Evolutionary conservation across 1,140 invertebrate species (phyloP).

Genomic region (Drosophila busckii): DNA sequence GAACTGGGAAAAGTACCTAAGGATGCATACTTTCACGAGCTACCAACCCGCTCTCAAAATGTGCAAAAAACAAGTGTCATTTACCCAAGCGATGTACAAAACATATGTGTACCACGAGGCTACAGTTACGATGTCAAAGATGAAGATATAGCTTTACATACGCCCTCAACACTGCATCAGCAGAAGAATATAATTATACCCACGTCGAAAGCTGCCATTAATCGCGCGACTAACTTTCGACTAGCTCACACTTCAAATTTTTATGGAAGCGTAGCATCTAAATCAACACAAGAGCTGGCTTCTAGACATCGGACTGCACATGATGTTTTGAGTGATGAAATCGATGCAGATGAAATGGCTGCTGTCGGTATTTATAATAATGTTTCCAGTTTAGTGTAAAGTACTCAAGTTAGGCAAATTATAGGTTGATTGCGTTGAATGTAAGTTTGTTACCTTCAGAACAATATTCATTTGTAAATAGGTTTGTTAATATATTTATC

Average conservation of each 20-base stretch:
- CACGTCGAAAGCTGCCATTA: no score
- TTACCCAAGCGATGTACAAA: slow-evolving; percentile 32
- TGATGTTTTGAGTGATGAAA: slow-evolving; percentile 32
- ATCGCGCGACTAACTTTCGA: no score
- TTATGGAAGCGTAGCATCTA: no score
- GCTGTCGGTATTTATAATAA: slow-evolving; percentile 54
- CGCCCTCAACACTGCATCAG: no score
- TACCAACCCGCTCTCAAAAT: slow-evolving; percentile 78
- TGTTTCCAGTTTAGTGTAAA: slow-evolving; percentile 58
- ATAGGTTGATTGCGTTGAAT: slow-evolving; percentile 5
- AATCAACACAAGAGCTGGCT: no score
- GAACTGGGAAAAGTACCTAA: slow-evolving; percentile 80
- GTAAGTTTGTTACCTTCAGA: slow-evolving; percentile 15
- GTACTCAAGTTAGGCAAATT: slow-evolving; percentile 1
- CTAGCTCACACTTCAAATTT: no score
- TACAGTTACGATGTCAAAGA: no score
- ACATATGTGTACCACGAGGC: slow-evolving; percentile 3
- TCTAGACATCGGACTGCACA: slow-evolving; percentile 12
- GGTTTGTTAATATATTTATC: slow-evolving; percentile 54
- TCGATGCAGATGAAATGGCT: slow-evolving; percentile 48
- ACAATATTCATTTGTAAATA: slow-evolving; percentile 49
- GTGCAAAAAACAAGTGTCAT: slow-evolving; percentile 1
- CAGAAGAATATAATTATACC: no score
- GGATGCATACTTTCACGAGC: slow-evolving; percentile 82
- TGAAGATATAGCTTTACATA: no score